Conservation (phyloP, 1,140 invertebrate genomes). For the Schmidtea mediterranea region DNA sequence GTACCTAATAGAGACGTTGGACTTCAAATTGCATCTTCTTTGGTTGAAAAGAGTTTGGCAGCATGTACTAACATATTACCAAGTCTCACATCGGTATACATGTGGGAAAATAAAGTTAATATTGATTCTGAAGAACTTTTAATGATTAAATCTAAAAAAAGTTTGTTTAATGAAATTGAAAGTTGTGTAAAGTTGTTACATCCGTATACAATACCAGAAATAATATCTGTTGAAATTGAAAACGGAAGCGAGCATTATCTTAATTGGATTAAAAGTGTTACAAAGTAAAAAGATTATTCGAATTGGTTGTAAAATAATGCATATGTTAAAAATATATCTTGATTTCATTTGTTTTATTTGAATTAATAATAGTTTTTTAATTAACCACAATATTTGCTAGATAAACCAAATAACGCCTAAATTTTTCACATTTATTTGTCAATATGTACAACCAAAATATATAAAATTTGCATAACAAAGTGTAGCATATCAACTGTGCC, state of each 20-base stretch:
- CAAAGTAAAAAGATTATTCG: too few relatives aligned
- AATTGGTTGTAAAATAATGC: too few relatives aligned
- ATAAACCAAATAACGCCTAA: too few relatives aligned
- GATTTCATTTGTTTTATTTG: too few relatives aligned
- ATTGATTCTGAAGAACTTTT: neutral
- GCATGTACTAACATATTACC: constrained; percentile 1
- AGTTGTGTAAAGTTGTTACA: neutral
- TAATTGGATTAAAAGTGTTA: neutral
- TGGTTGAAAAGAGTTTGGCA: neutral
- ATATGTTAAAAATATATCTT: too few relatives aligned
- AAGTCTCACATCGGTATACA: neutral
- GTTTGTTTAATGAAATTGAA: neutral
- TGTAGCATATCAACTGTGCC: too few relatives aligned
- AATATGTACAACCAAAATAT: too few relatives aligned
- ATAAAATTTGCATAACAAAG: too few relatives aligned
- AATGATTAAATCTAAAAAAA: neutral
- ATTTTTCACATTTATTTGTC: too few relatives aligned
- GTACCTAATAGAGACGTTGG: neutral
- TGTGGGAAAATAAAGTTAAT: neutral
- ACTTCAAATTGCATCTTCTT: neutral
- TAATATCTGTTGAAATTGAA: neutral
- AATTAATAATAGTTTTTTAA: too few relatives aligned
- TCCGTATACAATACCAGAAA: neutral
- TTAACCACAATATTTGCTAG: too few relatives aligned
- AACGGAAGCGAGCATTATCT: neutral